Evolutionary conservation across 37 sponge, comb jelly and placozoan species (phyloP).

Genomic region (Oopsacas minuta): DNA sequence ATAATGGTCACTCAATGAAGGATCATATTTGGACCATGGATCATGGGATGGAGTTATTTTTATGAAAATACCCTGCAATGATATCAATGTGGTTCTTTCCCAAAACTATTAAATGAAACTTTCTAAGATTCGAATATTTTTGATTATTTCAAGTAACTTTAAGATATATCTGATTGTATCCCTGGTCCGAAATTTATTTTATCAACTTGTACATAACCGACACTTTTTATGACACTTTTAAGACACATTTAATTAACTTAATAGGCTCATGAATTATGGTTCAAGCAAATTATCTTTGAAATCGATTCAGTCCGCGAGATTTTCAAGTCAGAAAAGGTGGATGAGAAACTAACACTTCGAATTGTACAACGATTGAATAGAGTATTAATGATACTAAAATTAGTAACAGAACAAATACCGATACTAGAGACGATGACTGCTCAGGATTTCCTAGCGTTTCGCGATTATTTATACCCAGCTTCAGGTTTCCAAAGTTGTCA

Average conservation of each 20-base stretch:
- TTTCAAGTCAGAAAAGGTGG: conserved; percentile 23
- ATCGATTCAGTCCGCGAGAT: conserved; percentile 37
- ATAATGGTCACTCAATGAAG: no score
- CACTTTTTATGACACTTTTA: neutral
- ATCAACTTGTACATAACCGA: neutral
- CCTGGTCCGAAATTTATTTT: neutral
- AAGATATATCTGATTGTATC: no score
- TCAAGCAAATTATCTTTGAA: conserved; percentile 42
- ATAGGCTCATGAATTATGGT: conserved; percentile 45
- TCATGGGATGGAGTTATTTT: no score
- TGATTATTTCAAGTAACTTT: neutral
- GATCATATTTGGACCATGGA: no score
- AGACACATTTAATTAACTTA: neutral
- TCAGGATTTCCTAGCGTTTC: conserved; percentile 36
- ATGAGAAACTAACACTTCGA: conserved; percentile 33
- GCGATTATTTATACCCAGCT: conserved; percentile 32
- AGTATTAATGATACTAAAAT: conserved; percentile 31
- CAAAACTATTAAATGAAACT: no score
- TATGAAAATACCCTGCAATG: no score
- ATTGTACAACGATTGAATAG: conserved; percentile 31
- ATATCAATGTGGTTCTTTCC: no score
- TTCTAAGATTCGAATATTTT: no score
- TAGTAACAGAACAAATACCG: conserved; percentile 32
- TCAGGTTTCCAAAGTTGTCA: conserved; percentile 53
- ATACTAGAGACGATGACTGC: conserved; percentile 51